A percentile compares a stretch with the other conserved stretches of the same genome.
phyloP scores from a whole-genome alignment of 2,797 vertebrate species.

The Kryptopterus vitreolus region DNA sequence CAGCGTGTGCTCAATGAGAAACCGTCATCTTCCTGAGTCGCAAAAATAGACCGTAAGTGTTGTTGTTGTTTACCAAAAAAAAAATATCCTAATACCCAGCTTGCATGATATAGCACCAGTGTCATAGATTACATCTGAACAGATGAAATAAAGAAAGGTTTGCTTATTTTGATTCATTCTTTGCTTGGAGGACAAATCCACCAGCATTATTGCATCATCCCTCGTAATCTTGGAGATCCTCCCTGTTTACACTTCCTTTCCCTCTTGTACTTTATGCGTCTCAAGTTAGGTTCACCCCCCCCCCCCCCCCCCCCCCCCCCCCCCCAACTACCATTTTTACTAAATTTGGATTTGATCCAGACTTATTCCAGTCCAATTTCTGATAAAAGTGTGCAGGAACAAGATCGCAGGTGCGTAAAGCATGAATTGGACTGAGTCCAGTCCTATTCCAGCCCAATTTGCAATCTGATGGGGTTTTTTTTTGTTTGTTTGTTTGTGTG shows the following conservation, averaged over 20 bases:
- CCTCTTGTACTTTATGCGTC: too few species aligned
- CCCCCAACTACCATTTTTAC: too few species aligned
- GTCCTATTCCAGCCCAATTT: neutral
- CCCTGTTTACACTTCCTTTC: neutral
- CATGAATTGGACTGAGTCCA: neutral
- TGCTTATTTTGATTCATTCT: neutral
- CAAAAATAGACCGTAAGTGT: neutral
- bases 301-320: too few species aligned
- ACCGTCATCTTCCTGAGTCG: conserved; percentile 8
- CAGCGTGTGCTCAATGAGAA: neutral
- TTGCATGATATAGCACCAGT: neutral
- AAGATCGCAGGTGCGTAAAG: too few species aligned
- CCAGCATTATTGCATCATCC: neutral
- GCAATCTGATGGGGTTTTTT: too few species aligned
- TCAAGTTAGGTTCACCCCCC: too few species aligned
- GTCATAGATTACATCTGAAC: neutral
- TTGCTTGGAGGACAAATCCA: neutral
- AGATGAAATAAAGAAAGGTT: neutral
- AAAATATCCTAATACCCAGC: neutral
- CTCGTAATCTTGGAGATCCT: neutral
- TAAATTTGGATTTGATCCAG: neutral
- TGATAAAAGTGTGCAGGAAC: too few species aligned
- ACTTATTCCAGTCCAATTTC: neutral
- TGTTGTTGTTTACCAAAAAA: neutral
- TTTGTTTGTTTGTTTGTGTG: too few species aligned